phyloP scores from a whole-genome alignment of 2,113 vertebrate genomes.

The Phalacrocorax aristotelis region DNA sequence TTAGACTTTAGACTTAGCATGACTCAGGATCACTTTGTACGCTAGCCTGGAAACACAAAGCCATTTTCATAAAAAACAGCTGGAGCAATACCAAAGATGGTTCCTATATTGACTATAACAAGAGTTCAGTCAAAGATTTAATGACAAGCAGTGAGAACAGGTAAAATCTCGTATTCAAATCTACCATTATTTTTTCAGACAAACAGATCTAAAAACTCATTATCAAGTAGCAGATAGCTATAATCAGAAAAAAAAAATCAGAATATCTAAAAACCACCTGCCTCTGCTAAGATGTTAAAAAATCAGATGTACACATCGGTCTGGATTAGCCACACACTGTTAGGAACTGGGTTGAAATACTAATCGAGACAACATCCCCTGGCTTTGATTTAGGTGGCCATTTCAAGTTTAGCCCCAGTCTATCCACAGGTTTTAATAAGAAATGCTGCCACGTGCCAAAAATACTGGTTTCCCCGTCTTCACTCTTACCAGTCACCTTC shows the following conservation, averaged over 20 bases:
- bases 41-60: neutral
- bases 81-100: neutral
- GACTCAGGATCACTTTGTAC: neutral
- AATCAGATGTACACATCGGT: neutral
- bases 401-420: neutral
- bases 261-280: neutral
- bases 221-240: neutral
- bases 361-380: neutral
- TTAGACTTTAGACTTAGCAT: neutral
- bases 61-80: neutral
- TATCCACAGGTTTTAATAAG: neutral
- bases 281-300: neutral
- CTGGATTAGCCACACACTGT: neutral
- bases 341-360: neutral
- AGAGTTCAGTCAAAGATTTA: neutral
- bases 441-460: neutral
- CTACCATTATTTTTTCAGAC: neutral
- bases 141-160: neutral
- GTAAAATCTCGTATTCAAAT: neutral
- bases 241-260: neutral
- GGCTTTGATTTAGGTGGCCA: neutral
- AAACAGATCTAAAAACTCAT: neutral
- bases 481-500: neutral
- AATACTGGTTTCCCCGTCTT: neutral
- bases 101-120: neutral